Percentiles rank a stretch among this genome's conserved stretches.
These are phyloP conservation scores for Lithobates sylvaticus DNA, from an alignment of 2,797 vertebrate genomes.

Conservation along the genomic window DNA sequence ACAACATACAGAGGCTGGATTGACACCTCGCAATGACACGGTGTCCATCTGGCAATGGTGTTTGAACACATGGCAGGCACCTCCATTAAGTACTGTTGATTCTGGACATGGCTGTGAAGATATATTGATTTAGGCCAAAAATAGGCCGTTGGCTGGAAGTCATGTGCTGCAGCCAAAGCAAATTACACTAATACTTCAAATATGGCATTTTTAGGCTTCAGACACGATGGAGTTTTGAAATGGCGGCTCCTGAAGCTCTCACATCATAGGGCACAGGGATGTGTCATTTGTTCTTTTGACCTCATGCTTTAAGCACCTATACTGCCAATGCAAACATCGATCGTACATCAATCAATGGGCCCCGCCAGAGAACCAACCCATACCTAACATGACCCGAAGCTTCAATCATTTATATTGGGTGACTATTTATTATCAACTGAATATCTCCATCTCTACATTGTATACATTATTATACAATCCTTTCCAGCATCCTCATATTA, in stretches of 20 bases:
- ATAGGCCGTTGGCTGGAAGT: constrained; percentile 73
- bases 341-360: constrained; percentile 31
- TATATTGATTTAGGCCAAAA: constrained; percentile 76
- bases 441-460: too few relatives aligned
- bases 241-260: not conserved
- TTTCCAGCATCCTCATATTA: too few relatives aligned
- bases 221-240: constrained; percentile 63
- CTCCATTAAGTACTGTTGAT: constrained; percentile 79
- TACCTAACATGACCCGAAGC: too few relatives aligned
- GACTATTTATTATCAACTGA: too few relatives aligned
- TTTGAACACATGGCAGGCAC: constrained; percentile 68
- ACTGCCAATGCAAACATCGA: constrained; percentile 51
- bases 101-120: constrained; percentile 70
- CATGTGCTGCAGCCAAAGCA: constrained; percentile 74
- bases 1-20: constrained; percentile 39
- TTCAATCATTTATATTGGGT: too few relatives aligned
- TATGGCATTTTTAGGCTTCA: constrained; percentile 53
- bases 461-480: too few relatives aligned
- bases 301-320: constrained; percentile 39
- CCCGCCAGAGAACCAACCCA: not conserved
- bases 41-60: constrained; percentile 44
- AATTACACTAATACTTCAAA: constrained; percentile 66
- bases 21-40: constrained; percentile 59
- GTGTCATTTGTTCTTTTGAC: constrained; percentile 62
- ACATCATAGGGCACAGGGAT: constrained; percentile 4